Evolutionary conservation across 2,888 invertebrate species (phyloP).

Genomic region (Himalopsyche japonica): DNA sequence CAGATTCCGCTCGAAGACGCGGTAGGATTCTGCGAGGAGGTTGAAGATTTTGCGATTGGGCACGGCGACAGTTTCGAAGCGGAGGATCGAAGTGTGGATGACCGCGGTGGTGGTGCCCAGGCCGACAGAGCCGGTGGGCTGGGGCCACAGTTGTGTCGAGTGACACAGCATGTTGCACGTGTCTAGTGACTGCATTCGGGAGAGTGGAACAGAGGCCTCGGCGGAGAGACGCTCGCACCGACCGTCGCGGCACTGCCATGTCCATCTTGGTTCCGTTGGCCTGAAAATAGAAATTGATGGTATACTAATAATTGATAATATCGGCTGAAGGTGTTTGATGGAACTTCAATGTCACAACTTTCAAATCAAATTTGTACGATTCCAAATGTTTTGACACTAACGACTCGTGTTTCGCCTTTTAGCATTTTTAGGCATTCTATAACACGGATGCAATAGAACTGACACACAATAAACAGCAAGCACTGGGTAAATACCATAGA

Average conservation of each 20-base stretch:
- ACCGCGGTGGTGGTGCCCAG: conserved; percentile 68
- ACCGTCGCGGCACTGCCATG: conserved; percentile 71
- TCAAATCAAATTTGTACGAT: too few relatives aligned
- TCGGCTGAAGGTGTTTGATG: too few relatives aligned
- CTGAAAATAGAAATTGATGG: conserved; percentile 47
- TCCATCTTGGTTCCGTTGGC: conserved; percentile 67
- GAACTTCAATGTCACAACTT: neutral
- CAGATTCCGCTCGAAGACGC: conserved; percentile 58
- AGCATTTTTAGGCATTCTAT: too few relatives aligned
- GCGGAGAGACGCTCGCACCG: conserved; percentile 67
- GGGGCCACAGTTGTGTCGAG: conserved; percentile 76
- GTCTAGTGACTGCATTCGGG: conserved; percentile 63
- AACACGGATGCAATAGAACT: too few relatives aligned
- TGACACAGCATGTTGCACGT: conserved; percentile 82
- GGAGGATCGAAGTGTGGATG: conserved; percentile 60
- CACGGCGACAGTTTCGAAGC: conserved; percentile 51
- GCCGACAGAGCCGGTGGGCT: conserved; percentile 72
- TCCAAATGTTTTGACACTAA: too few relatives aligned
- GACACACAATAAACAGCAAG: too few relatives aligned
- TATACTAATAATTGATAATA: too few relatives aligned
- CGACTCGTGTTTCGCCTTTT: too few relatives aligned
- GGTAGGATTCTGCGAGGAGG: conserved; percentile 57
- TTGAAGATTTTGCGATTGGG: conserved; percentile 50
- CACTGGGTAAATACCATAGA: too few relatives aligned
- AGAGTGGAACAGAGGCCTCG: conserved; percentile 49